phyloP scores from a whole-genome alignment of 2,888 invertebrate species.

The Tuta absoluta region DNA sequence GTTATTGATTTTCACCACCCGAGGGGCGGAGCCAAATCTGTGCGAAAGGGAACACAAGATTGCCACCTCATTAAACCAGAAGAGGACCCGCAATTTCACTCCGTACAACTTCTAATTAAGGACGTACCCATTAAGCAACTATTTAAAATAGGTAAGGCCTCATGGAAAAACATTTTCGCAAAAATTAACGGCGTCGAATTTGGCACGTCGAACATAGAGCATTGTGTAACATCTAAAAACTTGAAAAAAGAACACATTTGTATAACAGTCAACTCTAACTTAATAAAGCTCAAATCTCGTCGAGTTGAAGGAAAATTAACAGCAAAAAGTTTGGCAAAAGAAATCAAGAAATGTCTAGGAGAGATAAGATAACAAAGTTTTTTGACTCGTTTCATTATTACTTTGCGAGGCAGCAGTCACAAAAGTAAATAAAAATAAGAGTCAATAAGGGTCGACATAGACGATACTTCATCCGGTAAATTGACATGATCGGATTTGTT shows the following conservation, averaged over 20 bases:
- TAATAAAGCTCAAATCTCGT: slow-evolving; percentile 14
- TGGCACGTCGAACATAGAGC: slow-evolving; percentile 44
- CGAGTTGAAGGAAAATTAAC: slow-evolving; percentile 20
- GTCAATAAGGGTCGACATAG: not conserved
- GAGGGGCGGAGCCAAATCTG: slow-evolving; percentile 75
- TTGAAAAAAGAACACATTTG: slow-evolving; percentile 20
- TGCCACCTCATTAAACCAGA: slow-evolving; percentile 76
- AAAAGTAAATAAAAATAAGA: not conserved
- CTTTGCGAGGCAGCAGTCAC: not conserved
- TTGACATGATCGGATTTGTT: slow-evolving; percentile 23
- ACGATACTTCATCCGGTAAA: slow-evolving; percentile 5
- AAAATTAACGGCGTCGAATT: slow-evolving; percentile 63
- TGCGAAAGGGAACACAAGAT: slow-evolving; percentile 79
- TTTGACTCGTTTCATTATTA: slow-evolving; percentile 4
- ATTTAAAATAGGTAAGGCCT: slow-evolving; percentile 72
- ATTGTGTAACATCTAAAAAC: slow-evolving; percentile 22
- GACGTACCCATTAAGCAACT: slow-evolving; percentile 79
- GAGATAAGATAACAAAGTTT: slow-evolving; percentile 20
- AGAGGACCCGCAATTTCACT: slow-evolving; percentile 72
- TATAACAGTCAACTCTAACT: slow-evolving; percentile 22
- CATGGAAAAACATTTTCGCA: slow-evolving; percentile 67
- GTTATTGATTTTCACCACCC: slow-evolving; percentile 80
- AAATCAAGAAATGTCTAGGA: slow-evolving; percentile 7
- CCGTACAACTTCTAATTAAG: slow-evolving; percentile 76
- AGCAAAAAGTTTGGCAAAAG: slow-evolving; percentile 9